phyloP scores from a whole-genome alignment of 2,797 vertebrate species.

The Cyprinodon diabolis region DNA sequence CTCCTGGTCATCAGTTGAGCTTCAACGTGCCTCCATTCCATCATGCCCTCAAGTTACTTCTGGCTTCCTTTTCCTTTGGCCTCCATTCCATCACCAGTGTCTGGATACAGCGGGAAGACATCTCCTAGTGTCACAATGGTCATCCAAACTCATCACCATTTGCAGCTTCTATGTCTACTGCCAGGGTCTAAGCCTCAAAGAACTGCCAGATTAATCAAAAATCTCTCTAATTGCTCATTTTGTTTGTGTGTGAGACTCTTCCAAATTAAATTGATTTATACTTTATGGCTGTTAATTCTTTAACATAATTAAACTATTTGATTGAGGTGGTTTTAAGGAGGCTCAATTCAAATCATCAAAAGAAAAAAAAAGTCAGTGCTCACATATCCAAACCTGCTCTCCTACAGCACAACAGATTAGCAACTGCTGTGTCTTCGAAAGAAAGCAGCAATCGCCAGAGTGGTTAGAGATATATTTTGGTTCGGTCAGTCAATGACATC shows the following conservation, averaged over 20 bases:
- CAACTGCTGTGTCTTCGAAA: constrained; percentile 66
- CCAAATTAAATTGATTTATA: constrained; percentile 1
- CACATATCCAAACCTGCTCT: constrained; percentile 15
- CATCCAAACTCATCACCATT: too few species aligned
- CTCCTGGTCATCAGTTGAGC: too few species aligned
- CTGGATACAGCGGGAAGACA: too few species aligned
- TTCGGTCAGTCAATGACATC: constrained; percentile 74
- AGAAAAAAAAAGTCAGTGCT: constrained; percentile 16
- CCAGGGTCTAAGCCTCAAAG: neutral
- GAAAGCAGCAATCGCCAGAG: constrained; percentile 63
- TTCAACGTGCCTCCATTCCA: too few species aligned
- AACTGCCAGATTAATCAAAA: neutral
- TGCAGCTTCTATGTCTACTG: too few species aligned
- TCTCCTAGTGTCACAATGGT: too few species aligned
- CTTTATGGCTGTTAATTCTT: constrained; percentile 10
- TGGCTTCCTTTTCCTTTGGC: too few species aligned
- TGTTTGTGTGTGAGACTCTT: neutral
- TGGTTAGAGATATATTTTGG: constrained; percentile 71
- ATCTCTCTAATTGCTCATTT: neutral
- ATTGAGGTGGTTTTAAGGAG: constrained; percentile 10
- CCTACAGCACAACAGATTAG: constrained; percentile 38
- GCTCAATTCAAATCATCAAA: constrained; percentile 20
- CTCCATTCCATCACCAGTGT: too few species aligned
- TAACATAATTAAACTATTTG: neutral
- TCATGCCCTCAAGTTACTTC: too few species aligned